phyloP scores from a whole-genome alignment of 2,888 invertebrate species.

The Metellina segmentata region DNA sequence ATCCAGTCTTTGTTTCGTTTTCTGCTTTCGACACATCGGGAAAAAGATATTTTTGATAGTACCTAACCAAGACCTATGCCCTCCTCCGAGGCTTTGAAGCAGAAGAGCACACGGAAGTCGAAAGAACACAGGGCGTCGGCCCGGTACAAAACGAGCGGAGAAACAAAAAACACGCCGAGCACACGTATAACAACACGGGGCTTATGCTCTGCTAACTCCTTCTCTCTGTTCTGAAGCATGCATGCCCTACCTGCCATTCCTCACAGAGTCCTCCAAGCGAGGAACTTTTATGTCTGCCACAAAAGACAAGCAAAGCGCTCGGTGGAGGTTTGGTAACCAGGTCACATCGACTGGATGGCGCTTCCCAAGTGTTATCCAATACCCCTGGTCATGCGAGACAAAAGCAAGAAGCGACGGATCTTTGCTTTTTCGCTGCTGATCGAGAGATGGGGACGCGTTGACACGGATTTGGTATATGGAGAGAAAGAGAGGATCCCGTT shows the following conservation, averaged over 20 bases:
- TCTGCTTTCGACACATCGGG: too few species aligned
- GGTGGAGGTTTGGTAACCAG: constrained; percentile 44
- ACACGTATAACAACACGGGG: constrained; percentile 45
- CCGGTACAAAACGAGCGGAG: neutral
- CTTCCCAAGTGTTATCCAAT: constrained; percentile 62
- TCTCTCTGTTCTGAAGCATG: constrained; percentile 20
- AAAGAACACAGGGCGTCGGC: constrained; percentile 35
- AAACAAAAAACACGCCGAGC: constrained; percentile 9
- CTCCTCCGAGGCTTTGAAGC: neutral
- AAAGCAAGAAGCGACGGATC: neutral
- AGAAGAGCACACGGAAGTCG: constrained; percentile 57
- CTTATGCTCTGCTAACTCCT: constrained; percentile 72
- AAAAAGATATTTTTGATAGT: too few species aligned
- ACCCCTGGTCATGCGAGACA: constrained; percentile 69
- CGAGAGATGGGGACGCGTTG: neutral
- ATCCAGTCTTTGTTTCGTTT: constrained; percentile 6
- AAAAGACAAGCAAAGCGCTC: constrained; percentile 34
- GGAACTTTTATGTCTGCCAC: constrained; percentile 54
- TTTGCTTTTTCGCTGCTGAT: neutral
- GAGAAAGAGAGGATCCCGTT: constrained; percentile 26
- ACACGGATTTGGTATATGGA: constrained; percentile 11
- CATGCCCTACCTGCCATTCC: constrained; percentile 52
- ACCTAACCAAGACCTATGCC: too few species aligned
- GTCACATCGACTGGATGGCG: constrained; percentile 56
- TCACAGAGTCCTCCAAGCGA: constrained; percentile 41